Evolutionary conservation across 2,888 invertebrate species (phyloP).

Genomic region (Folsomia candida): DNA sequence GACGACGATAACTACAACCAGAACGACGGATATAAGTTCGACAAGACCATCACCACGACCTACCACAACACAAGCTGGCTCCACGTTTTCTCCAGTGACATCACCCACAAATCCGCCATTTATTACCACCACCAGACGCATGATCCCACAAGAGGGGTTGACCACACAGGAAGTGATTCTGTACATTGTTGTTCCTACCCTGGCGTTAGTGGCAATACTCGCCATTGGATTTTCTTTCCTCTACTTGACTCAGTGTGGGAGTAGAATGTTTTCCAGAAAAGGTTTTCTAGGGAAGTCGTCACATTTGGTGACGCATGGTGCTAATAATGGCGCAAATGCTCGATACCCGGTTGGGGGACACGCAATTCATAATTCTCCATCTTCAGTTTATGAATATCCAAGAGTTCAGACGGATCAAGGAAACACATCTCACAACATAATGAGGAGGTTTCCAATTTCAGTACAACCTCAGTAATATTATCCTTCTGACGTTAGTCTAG

Average conservation of each 20-base stretch:
- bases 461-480: too few relatives aligned
- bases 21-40: background rate
- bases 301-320: too few relatives aligned
- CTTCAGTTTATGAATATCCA: too few relatives aligned
- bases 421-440: too few relatives aligned
- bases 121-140: background rate
- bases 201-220: background rate
- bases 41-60: background rate
- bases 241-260: background rate
- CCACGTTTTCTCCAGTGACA: background rate
- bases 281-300: too few relatives aligned
- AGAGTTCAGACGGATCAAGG: too few relatives aligned
- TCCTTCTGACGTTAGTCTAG: too few relatives aligned
- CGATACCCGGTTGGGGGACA: too few relatives aligned
- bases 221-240: background rate
- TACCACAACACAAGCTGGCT: background rate
- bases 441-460: too few relatives aligned
- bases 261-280: background rate
- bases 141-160: background rate
- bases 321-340: too few relatives aligned
- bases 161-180: background rate
- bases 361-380: too few relatives aligned
- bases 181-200: background rate
- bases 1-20: background rate
- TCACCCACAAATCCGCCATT: background rate